A percentile compares a stretch with the other conserved stretches of the same genome.
These are phyloP conservation scores for Umimayanthus kanabou DNA, from an alignment of 92 coral and sea anemone genomes.

Conservation along the genomic window DNA sequence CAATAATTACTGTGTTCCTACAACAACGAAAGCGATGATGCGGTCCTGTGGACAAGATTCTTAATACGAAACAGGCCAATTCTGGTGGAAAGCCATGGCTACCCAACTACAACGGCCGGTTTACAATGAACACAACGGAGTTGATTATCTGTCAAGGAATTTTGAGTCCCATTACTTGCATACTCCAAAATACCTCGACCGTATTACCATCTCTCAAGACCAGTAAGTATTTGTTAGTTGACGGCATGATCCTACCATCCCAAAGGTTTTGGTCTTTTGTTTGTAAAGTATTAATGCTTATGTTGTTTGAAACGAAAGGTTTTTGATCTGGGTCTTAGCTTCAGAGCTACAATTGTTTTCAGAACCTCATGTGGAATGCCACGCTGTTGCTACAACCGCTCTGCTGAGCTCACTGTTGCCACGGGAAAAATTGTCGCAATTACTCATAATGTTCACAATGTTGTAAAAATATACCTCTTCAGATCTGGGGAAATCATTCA, in stretches of 20 bases:
- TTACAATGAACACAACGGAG: slow-evolving; percentile 78
- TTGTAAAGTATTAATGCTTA: neutral
- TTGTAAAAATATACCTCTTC: neutral
- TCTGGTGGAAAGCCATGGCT: slow-evolving; percentile 45
- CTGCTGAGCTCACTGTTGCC: slow-evolving; percentile 2
- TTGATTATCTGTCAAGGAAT: slow-evolving; percentile 88
- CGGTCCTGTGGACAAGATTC: neutral
- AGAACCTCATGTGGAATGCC: neutral
- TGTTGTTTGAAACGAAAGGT: neutral
- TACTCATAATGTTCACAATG: neutral
- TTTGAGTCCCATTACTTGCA: slow-evolving; percentile 87
- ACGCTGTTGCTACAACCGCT: neutral
- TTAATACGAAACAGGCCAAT: neutral
- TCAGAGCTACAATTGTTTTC: neutral
- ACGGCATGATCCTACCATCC: neutral
- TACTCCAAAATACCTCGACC: slow-evolving; percentile 77
- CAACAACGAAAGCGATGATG: neutral
- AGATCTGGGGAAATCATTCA: neutral
- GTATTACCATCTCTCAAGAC: slow-evolving; percentile 81
- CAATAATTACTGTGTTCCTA: neutral
- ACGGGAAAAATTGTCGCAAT: neutral
- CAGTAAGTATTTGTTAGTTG: slow-evolving; percentile 65
- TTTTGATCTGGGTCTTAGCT: neutral
- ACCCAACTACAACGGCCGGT: slow-evolving; percentile 60
- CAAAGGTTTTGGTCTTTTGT: neutral